Evolutionary conservation across 1,140 invertebrate species (phyloP).

Genomic region (Bombus huntii): DNA sequence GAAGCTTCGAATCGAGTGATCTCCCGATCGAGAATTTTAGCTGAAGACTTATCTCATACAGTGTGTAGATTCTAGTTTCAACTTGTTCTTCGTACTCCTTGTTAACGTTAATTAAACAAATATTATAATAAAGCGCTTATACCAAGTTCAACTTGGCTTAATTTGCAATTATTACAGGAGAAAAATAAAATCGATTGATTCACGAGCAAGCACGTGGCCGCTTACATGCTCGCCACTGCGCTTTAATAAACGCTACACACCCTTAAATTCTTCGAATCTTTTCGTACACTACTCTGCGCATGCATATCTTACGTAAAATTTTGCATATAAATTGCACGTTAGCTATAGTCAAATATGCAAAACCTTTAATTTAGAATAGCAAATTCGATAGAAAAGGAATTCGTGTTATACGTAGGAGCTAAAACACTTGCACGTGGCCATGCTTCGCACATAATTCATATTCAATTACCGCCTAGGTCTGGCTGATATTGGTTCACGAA

Average conservation of each 20-base stretch:
- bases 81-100: not conserved
- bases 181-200: not conserved
- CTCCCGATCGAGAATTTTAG: not conserved
- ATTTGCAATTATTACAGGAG: no score
- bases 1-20: not conserved
- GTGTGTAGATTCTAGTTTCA: not conserved
- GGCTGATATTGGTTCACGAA: not conserved
- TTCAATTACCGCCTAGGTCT: not conserved
- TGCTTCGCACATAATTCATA: constrained; percentile 20
- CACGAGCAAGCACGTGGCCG: no score
- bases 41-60: not conserved
- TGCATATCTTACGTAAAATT: not conserved
- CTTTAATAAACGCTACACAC: not conserved
- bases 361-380: not conserved
- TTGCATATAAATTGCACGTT: not conserved
- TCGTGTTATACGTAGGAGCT: not conserved
- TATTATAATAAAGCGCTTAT: not conserved
- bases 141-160: not conserved
- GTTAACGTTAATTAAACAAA: not conserved
- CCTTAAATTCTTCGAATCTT: not conserved
- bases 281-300: no score
- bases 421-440: not conserved
- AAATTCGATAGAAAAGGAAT: not conserved
- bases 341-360: not conserved
- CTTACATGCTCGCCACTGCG: not conserved